Base-by-base conservation (phyloP, 2,797 vertebrate genomes). In the Hoplostethus atlanticus region DNA sequence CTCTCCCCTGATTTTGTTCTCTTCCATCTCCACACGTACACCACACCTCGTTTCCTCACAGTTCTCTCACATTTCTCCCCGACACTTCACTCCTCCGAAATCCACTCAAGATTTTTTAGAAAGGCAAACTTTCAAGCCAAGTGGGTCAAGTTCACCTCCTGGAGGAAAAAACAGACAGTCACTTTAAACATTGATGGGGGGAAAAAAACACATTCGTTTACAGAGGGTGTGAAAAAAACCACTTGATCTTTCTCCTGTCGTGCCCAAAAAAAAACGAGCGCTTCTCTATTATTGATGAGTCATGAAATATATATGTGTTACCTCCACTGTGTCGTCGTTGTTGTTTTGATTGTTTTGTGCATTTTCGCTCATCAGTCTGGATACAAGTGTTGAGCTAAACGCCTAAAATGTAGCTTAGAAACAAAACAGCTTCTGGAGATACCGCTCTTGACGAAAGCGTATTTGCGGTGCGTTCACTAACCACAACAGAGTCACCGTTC, bases 251-350 rank as follows among this genome's bases (percentile, higher is more conserved):
- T 31, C 53, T 56, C 52, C 28, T 61, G 21, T 54, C 60, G 57
- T 10, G 30, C 31, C 34, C 48, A 52, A 67, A 74, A 47, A 61
- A 65, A 48, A 76, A 21, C 44, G 28, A 50, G 46, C 67, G 60
- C 57, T 1, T 66, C 40, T 88, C 52, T 36, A 88, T 87, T 88
- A 89, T 87, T 76, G 68, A 87, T 84, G 2, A 71, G 68, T 64
- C 64, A 88, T 85, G 31, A 84, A 88, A 16, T 56, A 48, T 64
- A 42, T 13, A 17, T 52, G 4, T 16, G n/a, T 6, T 28, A 53
- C 10, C n/a, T 21, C 25, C 4, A 30, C 15, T 42, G 25, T 38
- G 9, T 34, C 34, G 11, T 17, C 65, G 21, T 44, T 55, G 44
- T 69, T 62, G 46, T 64, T 48, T 46, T 60, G 4, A 61, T 21